Base-by-base conservation (phyloP, 2,113 vertebrate species). In the Bujurquina vittata region DNA sequence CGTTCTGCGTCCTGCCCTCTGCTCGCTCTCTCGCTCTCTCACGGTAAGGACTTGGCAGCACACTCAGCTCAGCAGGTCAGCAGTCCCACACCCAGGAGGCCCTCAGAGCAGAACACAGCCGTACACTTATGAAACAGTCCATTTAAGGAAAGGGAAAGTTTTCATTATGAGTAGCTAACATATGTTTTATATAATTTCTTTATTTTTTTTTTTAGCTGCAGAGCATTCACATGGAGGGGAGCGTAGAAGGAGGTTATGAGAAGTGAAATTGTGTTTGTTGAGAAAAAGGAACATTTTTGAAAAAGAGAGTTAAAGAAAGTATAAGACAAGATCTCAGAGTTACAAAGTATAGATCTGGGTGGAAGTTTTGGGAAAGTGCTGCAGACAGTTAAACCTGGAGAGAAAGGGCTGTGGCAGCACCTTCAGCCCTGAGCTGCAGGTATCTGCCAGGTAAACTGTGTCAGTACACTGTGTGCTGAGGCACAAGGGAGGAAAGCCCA, bases 61-160 rank as follows among this genome's bases (percentile, higher is more conserved):
- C 85, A 86, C 31, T 83, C 57, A 0, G 87, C 77, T 82, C 90
- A 77, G 91, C 85, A 61, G 90, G 93, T 93, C 89, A 88, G 87
- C 90, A 31, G 80, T 80, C 84, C 86, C 88, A 89, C 90, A 80
- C 83, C 89, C 90, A 90, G 79, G 90, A 89, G 86, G 85, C 81
- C 80, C 88, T 80, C 82, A 1, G 58, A 86, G 76, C 86, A 74
- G 79, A 90, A 72, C 61, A 83, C 49, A 84, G 84, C 81, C 87
- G 86, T 58, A 77, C 88, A 79, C 91, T 87, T 90, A 85, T 83
- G 80, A 93, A 89, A 90, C 88, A 69, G 83, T 75, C 74, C 75
- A 43, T 67, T 87, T 72, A 72, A 84, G 33, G 40, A 77, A 54
- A 33, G 26, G 75, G 82, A 74, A 75, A 75, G 37, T 84, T 87